These are phyloP conservation scores for Sceloporus tristichus DNA, from an alignment of 2,113 vertebrate genomes.

Conservation along the genomic window DNA sequence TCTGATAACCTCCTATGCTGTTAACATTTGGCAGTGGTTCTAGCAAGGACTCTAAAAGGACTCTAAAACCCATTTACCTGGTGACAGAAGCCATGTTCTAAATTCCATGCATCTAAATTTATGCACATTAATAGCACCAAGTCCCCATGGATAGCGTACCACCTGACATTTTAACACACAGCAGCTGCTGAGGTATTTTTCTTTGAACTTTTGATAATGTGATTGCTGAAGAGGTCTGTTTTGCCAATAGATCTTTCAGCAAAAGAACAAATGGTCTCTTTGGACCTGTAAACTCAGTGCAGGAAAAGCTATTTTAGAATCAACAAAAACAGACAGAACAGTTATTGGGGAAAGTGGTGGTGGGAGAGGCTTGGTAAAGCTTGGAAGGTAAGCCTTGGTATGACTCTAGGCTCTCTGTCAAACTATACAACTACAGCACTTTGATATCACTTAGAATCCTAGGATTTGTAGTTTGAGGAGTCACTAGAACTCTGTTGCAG, in stretches of 20 bases:
- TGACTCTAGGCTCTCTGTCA: too few relatives aligned
- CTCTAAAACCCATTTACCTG: too few relatives aligned
- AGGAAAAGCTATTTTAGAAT: neutral
- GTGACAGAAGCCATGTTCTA: too few relatives aligned
- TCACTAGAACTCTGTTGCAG: too few relatives aligned
- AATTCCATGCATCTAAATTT: too few relatives aligned
- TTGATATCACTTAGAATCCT: too few relatives aligned
- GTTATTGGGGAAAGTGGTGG: neutral
- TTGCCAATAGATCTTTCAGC: neutral
- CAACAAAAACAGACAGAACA: neutral
- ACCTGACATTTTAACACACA: neutral
- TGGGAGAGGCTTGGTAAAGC: neutral
- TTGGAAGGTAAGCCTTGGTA: too few relatives aligned
- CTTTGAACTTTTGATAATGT: neutral
- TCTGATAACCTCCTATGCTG: too few relatives aligned
- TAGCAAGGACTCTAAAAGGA: too few relatives aligned
- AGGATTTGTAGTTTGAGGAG: too few relatives aligned
- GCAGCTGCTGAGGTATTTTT: neutral
- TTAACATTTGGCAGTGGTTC: too few relatives aligned
- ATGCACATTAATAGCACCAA: neutral
- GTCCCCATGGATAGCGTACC: neutral
- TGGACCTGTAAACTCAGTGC: neutral
- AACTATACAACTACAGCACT: too few relatives aligned
- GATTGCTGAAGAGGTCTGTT: neutral
- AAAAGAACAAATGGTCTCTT: neutral